Percentiles rank a stretch among this genome's conserved stretches.
These are phyloP conservation scores for Tylochromis polylepis DNA, from an alignment of 2,113 vertebrate genomes.

Conservation along the genomic window DNA sequence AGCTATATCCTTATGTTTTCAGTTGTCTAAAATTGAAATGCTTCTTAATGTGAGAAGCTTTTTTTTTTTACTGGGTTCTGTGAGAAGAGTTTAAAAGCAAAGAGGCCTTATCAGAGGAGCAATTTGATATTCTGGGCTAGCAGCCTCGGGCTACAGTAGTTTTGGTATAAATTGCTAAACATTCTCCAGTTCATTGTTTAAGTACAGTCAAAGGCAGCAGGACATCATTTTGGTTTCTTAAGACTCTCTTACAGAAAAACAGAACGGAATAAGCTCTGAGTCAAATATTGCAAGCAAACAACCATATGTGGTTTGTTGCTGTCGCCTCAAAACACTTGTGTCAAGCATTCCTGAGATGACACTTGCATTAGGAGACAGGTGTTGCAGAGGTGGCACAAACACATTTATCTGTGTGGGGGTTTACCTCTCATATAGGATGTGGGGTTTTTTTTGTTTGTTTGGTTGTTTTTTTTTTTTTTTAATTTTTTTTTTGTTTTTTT, in stretches of 20 bases:
- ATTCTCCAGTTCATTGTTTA: not conserved
- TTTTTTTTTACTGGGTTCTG: not conserved
- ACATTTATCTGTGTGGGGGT: not conserved
- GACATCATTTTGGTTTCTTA: not conserved
- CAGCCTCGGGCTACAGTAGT: not conserved
- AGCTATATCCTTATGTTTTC: not conserved
- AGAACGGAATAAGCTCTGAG: not conserved
- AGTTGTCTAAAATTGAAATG: not conserved
- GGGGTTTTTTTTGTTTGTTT: accelerated
- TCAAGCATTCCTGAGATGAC: not conserved
- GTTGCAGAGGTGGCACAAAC: not conserved
- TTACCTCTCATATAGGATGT: not conserved
- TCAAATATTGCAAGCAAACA: not conserved
- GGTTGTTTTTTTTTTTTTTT: not conserved
- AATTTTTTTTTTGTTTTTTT: no score
- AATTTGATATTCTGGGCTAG: not conserved
- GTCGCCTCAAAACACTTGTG: not conserved
- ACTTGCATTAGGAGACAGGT: not conserved
- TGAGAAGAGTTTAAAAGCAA: not conserved
- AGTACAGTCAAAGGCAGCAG: not conserved
- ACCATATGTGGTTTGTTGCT: not conserved
- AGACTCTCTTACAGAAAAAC: not conserved
- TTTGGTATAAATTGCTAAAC: not conserved
- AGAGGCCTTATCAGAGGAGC: not conserved
- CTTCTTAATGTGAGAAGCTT: not conserved